phyloP scores from a whole-genome alignment of 2,113 vertebrate genomes.

The Microcebus tavaratra region DNA sequence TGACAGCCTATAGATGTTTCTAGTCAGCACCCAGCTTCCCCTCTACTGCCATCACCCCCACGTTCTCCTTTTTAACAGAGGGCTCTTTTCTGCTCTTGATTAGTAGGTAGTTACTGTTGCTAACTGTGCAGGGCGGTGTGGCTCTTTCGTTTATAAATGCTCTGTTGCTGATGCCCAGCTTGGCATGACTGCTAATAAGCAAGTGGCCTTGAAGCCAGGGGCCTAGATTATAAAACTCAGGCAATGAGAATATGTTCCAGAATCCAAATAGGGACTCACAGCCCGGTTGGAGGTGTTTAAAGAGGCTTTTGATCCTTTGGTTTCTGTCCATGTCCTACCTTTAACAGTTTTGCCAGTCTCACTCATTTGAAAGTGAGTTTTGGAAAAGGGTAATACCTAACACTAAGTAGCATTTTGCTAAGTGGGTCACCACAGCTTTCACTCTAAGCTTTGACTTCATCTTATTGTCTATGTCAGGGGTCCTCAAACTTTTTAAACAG shows the following conservation, averaged over 20 bases:
- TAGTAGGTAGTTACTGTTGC: not conserved
- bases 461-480: not conserved
- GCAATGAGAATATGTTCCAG: slow-evolving; percentile 9
- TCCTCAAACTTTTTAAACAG: too few relatives aligned
- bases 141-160: not conserved
- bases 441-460: not conserved
- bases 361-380: not conserved
- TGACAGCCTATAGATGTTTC: not conserved
- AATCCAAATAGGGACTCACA: not conserved
- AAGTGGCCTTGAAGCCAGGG: not conserved
- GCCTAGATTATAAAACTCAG: slow-evolving; percentile 10
- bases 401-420: not conserved
- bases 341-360: not conserved
- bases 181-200: not conserved
- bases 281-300: not conserved
- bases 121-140: not conserved
- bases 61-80: slow-evolving; percentile 3
- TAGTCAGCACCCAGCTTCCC: not conserved
- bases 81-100: not conserved
- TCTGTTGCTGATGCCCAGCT: not conserved
- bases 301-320: not conserved
- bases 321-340: not conserved
- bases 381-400: not conserved
- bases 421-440: not conserved
- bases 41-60: too few relatives aligned